These are phyloP conservation scores for Pterophyllum scalare DNA, from an alignment of 2,113 vertebrate species.

Conservation along the genomic window DNA sequence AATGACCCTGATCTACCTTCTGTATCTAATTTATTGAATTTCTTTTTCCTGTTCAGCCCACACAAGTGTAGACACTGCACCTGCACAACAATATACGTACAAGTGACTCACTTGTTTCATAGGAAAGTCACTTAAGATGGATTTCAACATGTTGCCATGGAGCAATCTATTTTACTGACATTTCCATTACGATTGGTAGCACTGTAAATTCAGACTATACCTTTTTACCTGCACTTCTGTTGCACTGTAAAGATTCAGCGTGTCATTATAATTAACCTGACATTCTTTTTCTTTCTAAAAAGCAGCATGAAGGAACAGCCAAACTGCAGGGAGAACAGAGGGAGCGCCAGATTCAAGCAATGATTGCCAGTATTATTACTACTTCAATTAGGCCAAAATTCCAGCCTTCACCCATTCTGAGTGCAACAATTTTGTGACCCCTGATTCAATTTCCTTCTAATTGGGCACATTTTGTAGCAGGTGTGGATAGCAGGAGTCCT, in stretches of 20 bases:
- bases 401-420: background rate
- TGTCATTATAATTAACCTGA: background rate
- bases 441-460: constrained; percentile 12
- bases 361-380: background rate
- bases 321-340: background rate
- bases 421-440: background rate
- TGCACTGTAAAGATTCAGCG: background rate
- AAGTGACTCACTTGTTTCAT: background rate
- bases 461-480: background rate
- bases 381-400: constrained; percentile 12
- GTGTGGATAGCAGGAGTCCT: background rate
- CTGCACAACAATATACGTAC: background rate
- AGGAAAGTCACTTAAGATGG: constrained; percentile 20
- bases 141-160: constrained; percentile 18
- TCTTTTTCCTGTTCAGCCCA: background rate
- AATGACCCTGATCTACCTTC: background rate
- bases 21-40: constrained; percentile 30
- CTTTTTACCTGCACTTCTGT: background rate
- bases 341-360: background rate
- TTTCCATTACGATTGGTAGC: background rate
- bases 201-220: background rate
- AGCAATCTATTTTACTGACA: background rate
- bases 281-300: background rate
- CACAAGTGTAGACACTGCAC: background rate
- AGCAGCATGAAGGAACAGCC: background rate